Evolutionary conservation across 2,797 vertebrate genomes (phyloP), one percentile per base, ranked within the genome.

Genomic region (Halcyon leucocephala): DNA sequence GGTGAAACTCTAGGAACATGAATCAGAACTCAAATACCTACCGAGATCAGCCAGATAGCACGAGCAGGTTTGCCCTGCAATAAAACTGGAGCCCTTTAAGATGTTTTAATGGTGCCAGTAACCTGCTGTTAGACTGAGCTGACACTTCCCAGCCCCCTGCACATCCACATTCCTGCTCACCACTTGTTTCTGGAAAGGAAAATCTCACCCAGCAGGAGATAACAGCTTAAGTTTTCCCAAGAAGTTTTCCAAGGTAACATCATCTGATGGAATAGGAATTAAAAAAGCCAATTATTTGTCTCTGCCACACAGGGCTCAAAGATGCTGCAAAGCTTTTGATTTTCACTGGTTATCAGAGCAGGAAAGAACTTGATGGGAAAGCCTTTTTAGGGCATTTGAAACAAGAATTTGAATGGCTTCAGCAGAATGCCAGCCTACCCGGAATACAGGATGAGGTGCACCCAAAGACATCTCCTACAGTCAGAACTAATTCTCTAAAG

Each of bases 141-240:
- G 42, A 42, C 33, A n/a, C 62, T 25, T 71, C 89, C 82, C 64
- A 41, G 6, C 16, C 29, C 54, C 41, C 37, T 35, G 3, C 67
- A 19, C 49, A 51, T 6, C 52, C 64, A n/a, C 37, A 3, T 2
- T 7, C 3, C 1, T 7, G n/a, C 64, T 42, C 78, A 54, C 41
- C 31, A 5, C 39, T 52, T 22, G 14, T 26, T 70, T 65, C 44
- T 76, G 54, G 41, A 33, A 46, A 64, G 41, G 48, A 49, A 78
- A 87, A 65, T 8, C 33, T 51, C 69, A 71, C 26, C 65, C 42
- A 46, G 10, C 0, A 39, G 21, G 19, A 66, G 16, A 9, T 6
- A 67, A 42, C 4, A 28, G 26, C 33, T 60, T 7, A 66, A 55
- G 28, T 8, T 57, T 3, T 10, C 33, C 13, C 1, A 0, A 18